Percentiles rank a stretch among this genome's conserved stretches.
These are phyloP conservation scores for Corythoichthys haematopterus DNA, from an alignment of 2,113 vertebrate genomes.

Conservation along the genomic window DNA sequence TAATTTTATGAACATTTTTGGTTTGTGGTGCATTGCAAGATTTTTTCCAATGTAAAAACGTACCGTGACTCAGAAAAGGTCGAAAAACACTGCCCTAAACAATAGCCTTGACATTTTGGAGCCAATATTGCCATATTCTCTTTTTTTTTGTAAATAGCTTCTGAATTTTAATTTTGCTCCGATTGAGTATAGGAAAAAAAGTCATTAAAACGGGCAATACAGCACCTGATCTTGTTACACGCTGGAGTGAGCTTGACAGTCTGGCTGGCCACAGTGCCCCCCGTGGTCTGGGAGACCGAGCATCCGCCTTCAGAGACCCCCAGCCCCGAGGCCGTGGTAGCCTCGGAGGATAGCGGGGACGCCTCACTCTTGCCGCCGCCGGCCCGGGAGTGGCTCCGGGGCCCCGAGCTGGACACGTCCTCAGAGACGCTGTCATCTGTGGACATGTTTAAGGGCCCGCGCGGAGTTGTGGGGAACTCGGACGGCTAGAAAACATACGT, in stretches of 20 bases:
- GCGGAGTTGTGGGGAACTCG: slow-evolving; percentile 36
- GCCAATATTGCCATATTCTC: too few species aligned
- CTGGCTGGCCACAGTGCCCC: slow-evolving; percentile 58
- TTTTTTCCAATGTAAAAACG: too few species aligned
- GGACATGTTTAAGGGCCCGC: slow-evolving; percentile 74
- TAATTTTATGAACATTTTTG: too few species aligned
- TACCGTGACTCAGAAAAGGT: too few species aligned
- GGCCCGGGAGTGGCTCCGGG: slow-evolving; percentile 62
- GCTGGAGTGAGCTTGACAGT: slow-evolving; percentile 57
- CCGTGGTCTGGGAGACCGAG: slow-evolving; percentile 54
- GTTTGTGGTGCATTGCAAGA: too few species aligned
- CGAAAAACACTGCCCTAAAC: too few species aligned
- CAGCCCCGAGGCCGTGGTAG: slow-evolving; percentile 62
- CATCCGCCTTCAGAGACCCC: slow-evolving; percentile 73
- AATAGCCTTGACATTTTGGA: too few species aligned
- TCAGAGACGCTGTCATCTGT: slow-evolving; percentile 79
- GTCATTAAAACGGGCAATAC: background rate
- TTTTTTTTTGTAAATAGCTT: background rate
- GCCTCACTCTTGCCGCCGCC: slow-evolving; percentile 62
- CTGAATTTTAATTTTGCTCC: background rate
- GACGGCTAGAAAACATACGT: slow-evolving; percentile 45
- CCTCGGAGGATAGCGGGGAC: slow-evolving; percentile 72
- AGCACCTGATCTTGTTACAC: slow-evolving; percentile 71
- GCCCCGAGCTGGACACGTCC: slow-evolving; percentile 72
- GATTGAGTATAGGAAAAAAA: background rate